phyloP scores from a whole-genome alignment of 2,888 invertebrate genomes.

The Cephonodes hylas region DNA sequence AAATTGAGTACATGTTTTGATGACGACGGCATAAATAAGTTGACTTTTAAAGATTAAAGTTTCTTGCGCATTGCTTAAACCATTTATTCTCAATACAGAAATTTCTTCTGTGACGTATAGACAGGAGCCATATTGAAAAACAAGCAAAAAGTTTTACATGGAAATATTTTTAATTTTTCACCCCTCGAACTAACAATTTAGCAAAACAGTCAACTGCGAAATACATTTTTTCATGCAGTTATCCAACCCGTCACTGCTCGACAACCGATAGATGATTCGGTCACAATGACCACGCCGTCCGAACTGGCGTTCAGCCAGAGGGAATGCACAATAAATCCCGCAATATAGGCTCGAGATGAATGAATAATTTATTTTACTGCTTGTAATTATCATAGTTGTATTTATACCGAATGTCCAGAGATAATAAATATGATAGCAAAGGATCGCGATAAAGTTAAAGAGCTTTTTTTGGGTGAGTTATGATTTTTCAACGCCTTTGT shows the following conservation, averaged over 20 bases:
- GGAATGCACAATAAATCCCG: conserved; percentile 37
- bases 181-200: not conserved
- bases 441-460: not conserved
- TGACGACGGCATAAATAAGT: too few species aligned
- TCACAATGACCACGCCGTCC: conserved; percentile 45
- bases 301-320: conserved; percentile 47
- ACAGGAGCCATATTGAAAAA: not conserved
- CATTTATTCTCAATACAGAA: too few species aligned
- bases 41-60: too few species aligned
- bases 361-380: conserved; percentile 25
- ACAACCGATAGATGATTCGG: conserved; percentile 39
- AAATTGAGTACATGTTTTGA: too few species aligned
- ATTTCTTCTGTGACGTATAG: too few species aligned
- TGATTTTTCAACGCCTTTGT: not conserved
- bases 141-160: not conserved
- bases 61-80: too few species aligned
- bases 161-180: not conserved
- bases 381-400: conserved; percentile 6
- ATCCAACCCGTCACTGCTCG: conserved; percentile 7
- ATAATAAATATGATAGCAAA: not conserved
- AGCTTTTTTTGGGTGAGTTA: not conserved
- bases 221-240: conserved; percentile 1
- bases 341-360: conserved; percentile 33
- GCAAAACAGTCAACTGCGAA: not conserved
- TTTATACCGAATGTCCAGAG: not conserved